Evolutionary conservation across 2,888 invertebrate genomes (phyloP).

Genomic region (Carpatolechia fugitivella): DNA sequence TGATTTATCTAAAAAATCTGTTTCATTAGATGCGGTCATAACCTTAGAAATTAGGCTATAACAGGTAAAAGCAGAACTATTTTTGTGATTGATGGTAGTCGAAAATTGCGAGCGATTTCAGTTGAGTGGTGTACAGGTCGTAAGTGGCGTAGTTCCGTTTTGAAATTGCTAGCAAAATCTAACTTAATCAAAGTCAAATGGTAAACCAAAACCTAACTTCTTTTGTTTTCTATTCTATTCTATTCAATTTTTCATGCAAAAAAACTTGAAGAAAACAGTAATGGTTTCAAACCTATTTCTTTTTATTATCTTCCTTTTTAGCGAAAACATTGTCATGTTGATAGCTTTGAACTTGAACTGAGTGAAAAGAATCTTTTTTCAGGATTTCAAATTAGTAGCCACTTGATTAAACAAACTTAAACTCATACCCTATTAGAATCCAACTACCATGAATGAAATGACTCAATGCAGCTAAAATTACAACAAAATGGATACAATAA

Average conservation of each 20-base stretch:
- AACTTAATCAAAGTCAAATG: neutral
- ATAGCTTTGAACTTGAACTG: too few species aligned
- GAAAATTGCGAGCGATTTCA: neutral
- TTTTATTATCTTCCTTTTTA: too few species aligned
- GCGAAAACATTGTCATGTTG: too few species aligned
- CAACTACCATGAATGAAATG: too few species aligned
- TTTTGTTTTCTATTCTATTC: too few species aligned
- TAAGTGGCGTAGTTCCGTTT: neutral
- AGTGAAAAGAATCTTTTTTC: too few species aligned
- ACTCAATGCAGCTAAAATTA: conserved; percentile 4
- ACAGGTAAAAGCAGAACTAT: neutral
- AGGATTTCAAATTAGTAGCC: too few species aligned
- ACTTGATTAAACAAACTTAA: too few species aligned
- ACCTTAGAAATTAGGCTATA: neutral
- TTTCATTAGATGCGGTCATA: conserved; percentile 4
- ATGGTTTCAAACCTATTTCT: neutral
- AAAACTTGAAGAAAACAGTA: too few species aligned
- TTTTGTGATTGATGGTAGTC: conserved; percentile 10
- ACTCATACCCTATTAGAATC: too few species aligned
- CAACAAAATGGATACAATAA: conserved; percentile 3
- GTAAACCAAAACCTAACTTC: neutral
- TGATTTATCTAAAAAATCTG: conserved; percentile 8
- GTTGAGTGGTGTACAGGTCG: neutral
- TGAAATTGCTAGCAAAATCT: neutral
- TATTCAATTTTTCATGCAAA: too few species aligned